These are phyloP conservation scores for Microcebus griseorufus DNA, from an alignment of 2,113 vertebrate species.

Conservation along the genomic window DNA sequence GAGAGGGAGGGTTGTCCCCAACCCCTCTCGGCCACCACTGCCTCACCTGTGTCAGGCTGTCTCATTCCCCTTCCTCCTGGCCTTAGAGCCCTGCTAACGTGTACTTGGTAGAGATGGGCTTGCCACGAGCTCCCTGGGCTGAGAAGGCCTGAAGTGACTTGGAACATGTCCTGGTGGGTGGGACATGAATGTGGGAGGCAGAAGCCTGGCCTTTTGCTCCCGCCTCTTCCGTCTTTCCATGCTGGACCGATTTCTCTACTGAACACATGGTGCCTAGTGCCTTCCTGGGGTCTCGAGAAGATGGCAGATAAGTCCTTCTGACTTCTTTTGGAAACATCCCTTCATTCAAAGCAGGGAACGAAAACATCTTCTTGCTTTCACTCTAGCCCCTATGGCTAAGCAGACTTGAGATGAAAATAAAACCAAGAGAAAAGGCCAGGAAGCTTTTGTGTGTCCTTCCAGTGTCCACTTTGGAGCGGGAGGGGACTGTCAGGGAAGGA, in stretches of 20 bases:
- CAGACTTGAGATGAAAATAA: slow-evolving; percentile 40
- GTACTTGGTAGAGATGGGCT: background rate
- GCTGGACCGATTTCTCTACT: background rate
- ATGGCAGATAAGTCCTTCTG: background rate
- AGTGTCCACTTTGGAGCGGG: background rate
- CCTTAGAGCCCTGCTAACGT: background rate
- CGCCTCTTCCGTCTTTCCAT: background rate
- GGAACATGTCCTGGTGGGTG: background rate
- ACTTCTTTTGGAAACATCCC: slow-evolving; percentile 30
- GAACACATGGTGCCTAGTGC: background rate
- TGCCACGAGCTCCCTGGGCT: background rate
- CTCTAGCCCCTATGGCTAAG: background rate
- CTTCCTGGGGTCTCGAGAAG: background rate
- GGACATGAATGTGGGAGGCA: background rate
- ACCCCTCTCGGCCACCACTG: fast-evolving
- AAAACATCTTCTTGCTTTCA: background rate
- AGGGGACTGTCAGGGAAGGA: background rate
- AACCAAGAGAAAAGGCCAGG: slow-evolving; percentile 10
- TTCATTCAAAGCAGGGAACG: background rate
- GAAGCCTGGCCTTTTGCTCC: background rate
- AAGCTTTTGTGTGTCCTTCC: background rate
- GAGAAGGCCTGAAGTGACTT: background rate
- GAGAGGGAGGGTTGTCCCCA: too few species aligned
- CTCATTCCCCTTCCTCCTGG: background rate
- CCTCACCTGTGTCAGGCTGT: background rate